These are phyloP conservation scores for Melikaiella ostensackeni DNA, from an alignment of 2,888 invertebrate species.

Conservation along the genomic window DNA sequence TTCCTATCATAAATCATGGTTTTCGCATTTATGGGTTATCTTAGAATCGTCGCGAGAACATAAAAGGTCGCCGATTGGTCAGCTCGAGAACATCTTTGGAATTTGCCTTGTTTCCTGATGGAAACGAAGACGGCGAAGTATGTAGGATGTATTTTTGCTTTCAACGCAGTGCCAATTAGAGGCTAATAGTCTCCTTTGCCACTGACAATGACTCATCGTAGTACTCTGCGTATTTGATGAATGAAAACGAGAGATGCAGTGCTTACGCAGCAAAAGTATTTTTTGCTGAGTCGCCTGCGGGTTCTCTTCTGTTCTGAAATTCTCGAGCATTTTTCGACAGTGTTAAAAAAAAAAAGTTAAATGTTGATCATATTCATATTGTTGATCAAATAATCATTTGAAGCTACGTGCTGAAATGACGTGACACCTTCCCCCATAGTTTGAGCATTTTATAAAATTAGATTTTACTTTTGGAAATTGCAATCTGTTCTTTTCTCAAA, in stretches of 20 bases:
- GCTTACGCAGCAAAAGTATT: constrained; percentile 11
- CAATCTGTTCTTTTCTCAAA: too few relatives aligned
- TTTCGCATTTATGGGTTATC: constrained; percentile 34
- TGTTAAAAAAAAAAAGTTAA: too few relatives aligned
- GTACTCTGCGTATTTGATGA: constrained; percentile 18
- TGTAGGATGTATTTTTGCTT: constrained; percentile 29
- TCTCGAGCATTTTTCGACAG: neutral
- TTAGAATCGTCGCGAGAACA: constrained; percentile 27
- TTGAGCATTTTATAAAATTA: neutral
- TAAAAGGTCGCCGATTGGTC: constrained; percentile 29
- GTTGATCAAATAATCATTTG: too few relatives aligned
- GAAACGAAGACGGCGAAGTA: constrained; percentile 15
- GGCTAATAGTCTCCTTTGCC: constrained; percentile 20
- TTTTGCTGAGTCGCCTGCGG: neutral
- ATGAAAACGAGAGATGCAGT: constrained; percentile 24
- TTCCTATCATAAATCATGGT: constrained; percentile 36
- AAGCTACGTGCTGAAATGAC: too few relatives aligned
- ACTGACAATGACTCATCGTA: constrained; percentile 32
- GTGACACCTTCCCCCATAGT: too few relatives aligned
- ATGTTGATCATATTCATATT: too few relatives aligned
- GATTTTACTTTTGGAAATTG: neutral
- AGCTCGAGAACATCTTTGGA: constrained; percentile 19
- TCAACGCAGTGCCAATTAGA: constrained; percentile 33
- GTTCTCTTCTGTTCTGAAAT: neutral
- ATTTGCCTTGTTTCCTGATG: constrained; percentile 33